Conservation (phyloP, 2,888 invertebrate species). For the Pteria penguin region DNA sequence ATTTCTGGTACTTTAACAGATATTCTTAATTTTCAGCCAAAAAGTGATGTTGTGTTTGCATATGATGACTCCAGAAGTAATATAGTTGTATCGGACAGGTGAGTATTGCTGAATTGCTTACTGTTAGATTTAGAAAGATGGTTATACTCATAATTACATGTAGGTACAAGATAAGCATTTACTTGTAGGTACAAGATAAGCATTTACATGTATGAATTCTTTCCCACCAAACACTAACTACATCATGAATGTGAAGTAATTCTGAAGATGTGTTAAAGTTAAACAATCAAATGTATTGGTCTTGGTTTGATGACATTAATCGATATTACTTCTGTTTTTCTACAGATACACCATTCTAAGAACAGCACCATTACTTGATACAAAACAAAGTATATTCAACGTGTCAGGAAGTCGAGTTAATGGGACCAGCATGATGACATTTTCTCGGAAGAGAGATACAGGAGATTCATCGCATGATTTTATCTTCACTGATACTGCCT, state of each 20-base stretch:
- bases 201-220: too few relatives aligned
- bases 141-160: neutral
- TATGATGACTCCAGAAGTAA: conserved; percentile 38
- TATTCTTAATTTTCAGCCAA: conserved; percentile 12
- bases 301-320: neutral
- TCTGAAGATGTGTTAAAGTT: neutral
- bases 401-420: conserved; percentile 36
- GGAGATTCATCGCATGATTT: conserved; percentile 50
- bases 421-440: conserved; percentile 49
- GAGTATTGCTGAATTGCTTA: neutral
- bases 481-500: conserved; percentile 29
- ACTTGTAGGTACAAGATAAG: too few relatives aligned
- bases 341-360: neutral
- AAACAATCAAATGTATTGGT: neutral
- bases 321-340: neutral
- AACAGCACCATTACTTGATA: conserved; percentile 42
- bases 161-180: neutral
- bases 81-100: conserved; percentile 55
- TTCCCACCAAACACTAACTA: too few relatives aligned
- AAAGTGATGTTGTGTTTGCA: conserved; percentile 49
- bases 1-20: too few relatives aligned
- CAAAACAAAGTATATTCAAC: conserved; percentile 40
- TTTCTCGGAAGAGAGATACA: conserved; percentile 52
- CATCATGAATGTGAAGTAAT: too few relatives aligned
- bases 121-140: neutral